Evolutionary conservation across 2,113 vertebrate species (phyloP).

Genomic region (Ptilonorhynchus violaceus): DNA sequence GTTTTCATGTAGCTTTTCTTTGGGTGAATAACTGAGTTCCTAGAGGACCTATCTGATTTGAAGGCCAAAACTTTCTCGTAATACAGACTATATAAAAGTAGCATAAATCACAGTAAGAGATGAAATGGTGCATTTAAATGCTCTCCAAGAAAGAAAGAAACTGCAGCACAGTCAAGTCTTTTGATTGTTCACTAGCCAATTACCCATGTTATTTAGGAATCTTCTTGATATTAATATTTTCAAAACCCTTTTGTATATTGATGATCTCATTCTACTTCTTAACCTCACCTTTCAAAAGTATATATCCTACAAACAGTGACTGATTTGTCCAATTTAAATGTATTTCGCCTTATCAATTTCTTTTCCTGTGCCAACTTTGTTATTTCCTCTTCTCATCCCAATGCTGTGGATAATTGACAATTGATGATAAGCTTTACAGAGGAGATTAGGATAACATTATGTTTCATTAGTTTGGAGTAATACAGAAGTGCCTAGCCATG

Average conservation of each 20-base stretch:
- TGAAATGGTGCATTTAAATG: background rate
- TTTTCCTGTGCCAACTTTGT: background rate
- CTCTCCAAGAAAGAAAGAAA: background rate
- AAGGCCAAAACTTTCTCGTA: conserved; percentile 20
- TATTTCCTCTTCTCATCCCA: background rate
- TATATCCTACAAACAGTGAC: background rate
- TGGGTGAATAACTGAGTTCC: background rate
- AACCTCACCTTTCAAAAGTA: background rate
- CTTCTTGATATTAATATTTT: background rate
- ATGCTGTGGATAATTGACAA: background rate
- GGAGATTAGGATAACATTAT: background rate
- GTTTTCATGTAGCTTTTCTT: background rate
- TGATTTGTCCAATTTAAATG: background rate
- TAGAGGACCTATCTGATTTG: background rate
- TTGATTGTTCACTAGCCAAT: conserved; percentile 22
- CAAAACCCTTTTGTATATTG: background rate
- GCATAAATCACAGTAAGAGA: conserved; percentile 12
- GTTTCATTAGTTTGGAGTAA: background rate
- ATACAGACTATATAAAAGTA: background rate
- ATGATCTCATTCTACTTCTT: background rate
- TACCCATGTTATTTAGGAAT: conserved; percentile 6
- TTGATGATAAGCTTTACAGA: background rate
- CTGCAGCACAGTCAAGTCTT: background rate
- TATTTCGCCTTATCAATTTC: background rate
- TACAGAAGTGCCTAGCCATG: background rate